These are phyloP conservation scores for Tetrax tetrax DNA, from an alignment of 2,113 vertebrate genomes.

Conservation along the genomic window DNA sequence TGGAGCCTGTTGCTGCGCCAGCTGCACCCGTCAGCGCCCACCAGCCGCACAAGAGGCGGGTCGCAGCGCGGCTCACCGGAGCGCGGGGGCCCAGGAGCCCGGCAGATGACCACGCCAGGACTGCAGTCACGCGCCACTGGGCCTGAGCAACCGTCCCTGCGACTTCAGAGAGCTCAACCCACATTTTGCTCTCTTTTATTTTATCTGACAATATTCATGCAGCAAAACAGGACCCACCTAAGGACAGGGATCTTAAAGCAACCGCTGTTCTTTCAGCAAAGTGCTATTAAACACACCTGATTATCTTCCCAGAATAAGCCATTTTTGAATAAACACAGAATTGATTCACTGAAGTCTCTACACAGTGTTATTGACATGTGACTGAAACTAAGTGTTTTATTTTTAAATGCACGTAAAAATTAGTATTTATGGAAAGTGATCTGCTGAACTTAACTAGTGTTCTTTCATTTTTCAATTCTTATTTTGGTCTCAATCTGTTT, in stretches of 20 bases:
- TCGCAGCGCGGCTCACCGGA: too few species aligned
- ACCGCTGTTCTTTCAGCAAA: neutral
- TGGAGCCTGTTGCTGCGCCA: neutral
- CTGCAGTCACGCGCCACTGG: fast-evolving
- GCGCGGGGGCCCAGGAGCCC: too few species aligned
- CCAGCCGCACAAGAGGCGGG: neutral
- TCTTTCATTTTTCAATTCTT: neutral
- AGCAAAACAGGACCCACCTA: neutral
- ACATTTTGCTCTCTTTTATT: neutral
- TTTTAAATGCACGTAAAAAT: neutral
- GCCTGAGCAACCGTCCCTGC: neutral
- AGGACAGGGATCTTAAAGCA: neutral
- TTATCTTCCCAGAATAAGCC: neutral
- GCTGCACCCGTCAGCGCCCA: neutral
- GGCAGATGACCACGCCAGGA: too few species aligned
- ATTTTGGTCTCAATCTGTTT: neutral
- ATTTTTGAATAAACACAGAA: neutral
- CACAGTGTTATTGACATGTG: neutral
- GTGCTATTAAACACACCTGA: neutral
- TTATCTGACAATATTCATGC: neutral
- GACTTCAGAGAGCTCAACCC: neutral
- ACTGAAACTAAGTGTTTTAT: neutral
- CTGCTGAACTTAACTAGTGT: neutral
- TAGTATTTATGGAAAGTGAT: neutral
- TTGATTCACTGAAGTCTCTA: neutral